Conservation (phyloP, 2,797 vertebrate species). For the Carcharodon carcharias region DNA sequence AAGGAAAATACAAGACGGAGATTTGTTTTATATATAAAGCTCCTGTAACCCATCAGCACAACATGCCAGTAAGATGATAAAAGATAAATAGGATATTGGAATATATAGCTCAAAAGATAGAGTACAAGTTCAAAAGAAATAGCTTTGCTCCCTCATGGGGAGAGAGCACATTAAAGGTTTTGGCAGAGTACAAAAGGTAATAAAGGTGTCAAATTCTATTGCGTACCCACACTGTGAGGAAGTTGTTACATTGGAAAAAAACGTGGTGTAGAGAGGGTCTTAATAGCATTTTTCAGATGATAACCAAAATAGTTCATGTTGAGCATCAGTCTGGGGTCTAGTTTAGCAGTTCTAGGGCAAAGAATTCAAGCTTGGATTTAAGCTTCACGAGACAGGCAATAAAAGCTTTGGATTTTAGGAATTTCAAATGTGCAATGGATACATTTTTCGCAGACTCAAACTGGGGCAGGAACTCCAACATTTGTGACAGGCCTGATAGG, state of each 20-base stretch:
- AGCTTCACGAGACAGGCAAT: neutral
- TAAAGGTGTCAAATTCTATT: neutral
- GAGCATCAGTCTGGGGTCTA: neutral
- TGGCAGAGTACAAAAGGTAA: neutral
- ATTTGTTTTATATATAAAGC: neutral
- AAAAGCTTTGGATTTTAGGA: neutral
- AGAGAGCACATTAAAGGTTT: neutral
- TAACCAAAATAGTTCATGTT: neutral
- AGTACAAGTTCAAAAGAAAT: neutral
- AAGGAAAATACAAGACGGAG: neutral
- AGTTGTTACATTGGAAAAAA: neutral
- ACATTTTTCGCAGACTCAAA: neutral
- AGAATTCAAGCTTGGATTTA: neutral
- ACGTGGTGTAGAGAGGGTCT: neutral
- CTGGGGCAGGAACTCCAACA: too few species aligned
- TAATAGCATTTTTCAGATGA: neutral
- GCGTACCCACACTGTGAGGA: neutral
- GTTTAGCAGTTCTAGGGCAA: neutral
- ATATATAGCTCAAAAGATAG: neutral
- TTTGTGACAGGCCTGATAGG: neutral
- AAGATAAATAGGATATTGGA: neutral
- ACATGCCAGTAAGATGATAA: neutral
- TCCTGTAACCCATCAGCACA: neutral
- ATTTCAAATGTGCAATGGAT: neutral
- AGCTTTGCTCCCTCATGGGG: neutral